These are phyloP conservation scores for Eugnorisma glareosa DNA, from an alignment of 2,888 invertebrate species.

Conservation along the genomic window DNA sequence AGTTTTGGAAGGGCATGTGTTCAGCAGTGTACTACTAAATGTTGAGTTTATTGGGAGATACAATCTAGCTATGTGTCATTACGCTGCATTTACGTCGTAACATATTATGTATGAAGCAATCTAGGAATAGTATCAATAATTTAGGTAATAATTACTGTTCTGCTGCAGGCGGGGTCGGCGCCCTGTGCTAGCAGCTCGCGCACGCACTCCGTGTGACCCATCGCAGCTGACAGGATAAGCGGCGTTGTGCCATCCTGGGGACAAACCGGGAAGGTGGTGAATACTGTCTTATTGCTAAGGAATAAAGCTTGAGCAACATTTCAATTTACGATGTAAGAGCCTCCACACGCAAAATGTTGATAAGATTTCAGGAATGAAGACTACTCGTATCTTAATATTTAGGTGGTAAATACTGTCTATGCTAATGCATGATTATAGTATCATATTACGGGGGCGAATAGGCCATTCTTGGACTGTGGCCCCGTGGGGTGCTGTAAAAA, in stretches of 20 bases:
- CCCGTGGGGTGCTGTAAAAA: neutral
- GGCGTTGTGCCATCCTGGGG: constrained; percentile 98
- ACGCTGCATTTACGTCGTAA: neutral
- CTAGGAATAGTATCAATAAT: neutral
- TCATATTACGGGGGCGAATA: too few species aligned
- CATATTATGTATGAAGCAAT: neutral
- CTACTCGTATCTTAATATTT: neutral
- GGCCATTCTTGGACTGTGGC: neutral
- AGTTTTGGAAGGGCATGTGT: neutral
- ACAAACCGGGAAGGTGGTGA: constrained; percentile 2
- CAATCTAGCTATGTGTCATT: neutral
- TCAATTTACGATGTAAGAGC: neutral
- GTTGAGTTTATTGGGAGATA: neutral
- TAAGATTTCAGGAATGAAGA: neutral
- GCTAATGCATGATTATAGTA: too few species aligned
- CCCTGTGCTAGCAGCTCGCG: constrained; percentile 96
- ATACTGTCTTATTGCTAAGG: neutral
- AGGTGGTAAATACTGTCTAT: neutral
- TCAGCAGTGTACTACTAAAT: neutral
- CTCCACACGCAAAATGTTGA: neutral
- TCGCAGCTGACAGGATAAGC: constrained; percentile 97
- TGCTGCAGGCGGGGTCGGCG: constrained; percentile 95
- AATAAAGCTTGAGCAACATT: neutral
- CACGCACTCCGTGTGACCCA: constrained; percentile 97
- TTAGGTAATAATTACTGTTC: constrained; percentile 90